Evolutionary conservation across 2,797 vertebrate species (phyloP).

Genomic region (Hybognathus amarus): DNA sequence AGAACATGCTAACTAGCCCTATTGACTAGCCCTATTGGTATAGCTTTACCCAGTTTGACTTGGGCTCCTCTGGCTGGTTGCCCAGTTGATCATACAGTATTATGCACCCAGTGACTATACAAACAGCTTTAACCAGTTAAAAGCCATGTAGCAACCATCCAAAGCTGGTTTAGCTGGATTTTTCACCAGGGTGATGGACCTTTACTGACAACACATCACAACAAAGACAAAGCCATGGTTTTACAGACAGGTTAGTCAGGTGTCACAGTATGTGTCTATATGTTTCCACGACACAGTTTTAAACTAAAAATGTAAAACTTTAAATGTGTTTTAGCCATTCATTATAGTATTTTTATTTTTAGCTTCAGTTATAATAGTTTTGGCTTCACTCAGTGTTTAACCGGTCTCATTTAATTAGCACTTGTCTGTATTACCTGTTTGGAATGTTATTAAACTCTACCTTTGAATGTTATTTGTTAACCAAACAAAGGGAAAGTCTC

Average conservation of each 20-base stretch:
- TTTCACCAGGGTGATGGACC: neutral
- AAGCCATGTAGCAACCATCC: neutral
- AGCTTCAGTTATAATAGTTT: too few relatives aligned
- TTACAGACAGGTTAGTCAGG: neutral
- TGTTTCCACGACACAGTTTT: too few relatives aligned
- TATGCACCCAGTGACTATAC: neutral
- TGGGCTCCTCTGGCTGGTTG: neutral
- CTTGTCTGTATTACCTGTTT: too few relatives aligned
- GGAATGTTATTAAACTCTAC: too few relatives aligned
- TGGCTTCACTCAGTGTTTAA: too few relatives aligned
- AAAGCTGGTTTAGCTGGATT: slow-evolving; percentile 1
- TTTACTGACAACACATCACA: neutral
- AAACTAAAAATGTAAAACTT: too few relatives aligned
- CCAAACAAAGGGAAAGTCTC: too few relatives aligned
- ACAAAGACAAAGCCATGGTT: neutral
- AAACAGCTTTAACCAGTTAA: neutral
- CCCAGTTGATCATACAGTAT: neutral
- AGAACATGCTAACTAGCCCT: neutral
- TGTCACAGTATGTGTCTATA: too few relatives aligned
- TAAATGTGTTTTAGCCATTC: too few relatives aligned
- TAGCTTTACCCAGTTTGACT: neutral
- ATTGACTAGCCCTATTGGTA: neutral
- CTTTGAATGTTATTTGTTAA: too few relatives aligned
- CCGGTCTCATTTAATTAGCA: too few relatives aligned
- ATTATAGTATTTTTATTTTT: too few relatives aligned